phyloP scores from a whole-genome alignment of 2,113 vertebrate species.

The Hippocampus zosterae region DNA sequence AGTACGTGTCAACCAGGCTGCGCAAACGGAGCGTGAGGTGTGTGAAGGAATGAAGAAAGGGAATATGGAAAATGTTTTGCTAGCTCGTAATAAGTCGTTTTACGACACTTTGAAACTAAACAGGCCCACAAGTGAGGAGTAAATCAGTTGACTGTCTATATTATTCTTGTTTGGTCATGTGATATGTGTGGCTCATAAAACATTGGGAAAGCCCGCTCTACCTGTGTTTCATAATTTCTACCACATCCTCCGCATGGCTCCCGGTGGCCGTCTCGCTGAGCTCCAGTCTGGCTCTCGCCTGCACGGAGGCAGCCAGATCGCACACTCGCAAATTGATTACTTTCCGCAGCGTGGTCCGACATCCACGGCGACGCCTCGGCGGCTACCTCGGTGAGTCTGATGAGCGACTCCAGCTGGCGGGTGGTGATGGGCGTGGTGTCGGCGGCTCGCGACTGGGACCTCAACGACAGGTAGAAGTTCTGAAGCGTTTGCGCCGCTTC shows the following conservation, averaged over 20 bases:
- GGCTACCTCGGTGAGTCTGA: slow-evolving; percentile 87
- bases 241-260: slow-evolving; percentile 90
- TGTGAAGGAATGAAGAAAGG: background rate
- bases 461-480: slow-evolving; percentile 89
- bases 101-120: too few species aligned
- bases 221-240: slow-evolving; percentile 99
- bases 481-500: slow-evolving; percentile 88
- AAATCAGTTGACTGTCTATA: too few species aligned
- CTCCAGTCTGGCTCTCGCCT: slow-evolving; percentile 92
- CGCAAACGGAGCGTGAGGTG: background rate
- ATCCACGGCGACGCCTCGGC: background rate
- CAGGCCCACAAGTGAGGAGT: too few species aligned
- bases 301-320: slow-evolving; percentile 25
- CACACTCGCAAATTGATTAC: background rate
- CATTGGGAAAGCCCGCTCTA: slow-evolving; percentile 33
- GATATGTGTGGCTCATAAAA: too few species aligned
- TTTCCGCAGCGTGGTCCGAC: background rate
- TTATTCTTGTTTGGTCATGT: too few species aligned
- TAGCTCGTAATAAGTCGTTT: too few species aligned
- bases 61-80: background rate
- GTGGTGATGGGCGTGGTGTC: slow-evolving; percentile 95
- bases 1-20: slow-evolving; percentile 91
- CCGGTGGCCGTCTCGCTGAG: slow-evolving; percentile 86
- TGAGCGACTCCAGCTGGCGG: slow-evolving; percentile 90
- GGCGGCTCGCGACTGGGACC: slow-evolving; percentile 81